Evolutionary conservation across 2,797 vertebrate genomes (phyloP), one percentile per base, ranked within the genome.

Genomic region (Petrocephalus sullivani): DNA sequence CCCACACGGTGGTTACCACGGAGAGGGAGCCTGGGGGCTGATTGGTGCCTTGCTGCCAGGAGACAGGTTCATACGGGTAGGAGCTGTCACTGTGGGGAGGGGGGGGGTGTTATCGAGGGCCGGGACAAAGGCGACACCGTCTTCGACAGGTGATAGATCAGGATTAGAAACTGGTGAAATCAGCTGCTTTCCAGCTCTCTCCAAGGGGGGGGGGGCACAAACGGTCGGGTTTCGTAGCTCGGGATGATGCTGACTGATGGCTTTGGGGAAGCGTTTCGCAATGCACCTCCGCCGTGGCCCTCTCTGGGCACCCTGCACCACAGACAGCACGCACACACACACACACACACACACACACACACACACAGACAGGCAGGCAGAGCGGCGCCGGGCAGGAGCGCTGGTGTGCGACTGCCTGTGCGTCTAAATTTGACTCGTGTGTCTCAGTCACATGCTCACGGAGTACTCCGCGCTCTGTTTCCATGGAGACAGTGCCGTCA

Each of bases 1-100:
- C 97, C 97, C 97, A 98, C 91, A 98, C 97, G 0, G 97, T 98
- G 88, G 97, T 98, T 90, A 98, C 97, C 94, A 98, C 97, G 0
- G 97, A 98, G 90, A 98, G 96, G 67, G 97, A 97, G 89, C 97
- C 97, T 19, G 97, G 94, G 0, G 97, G 97, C 95, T 98, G 97
- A 93, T 95, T 96, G 95, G 95, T 94, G 81, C 92, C 96, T 89
- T 97, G 97, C 94, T 97, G 97, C 97, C 97, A 94, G 90, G 91
- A 90, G 90, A 93, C 92, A 60, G 94, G 93, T 88, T 98, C 97
- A 0, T 98, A 98, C 84, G 96, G 94, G 91, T 97, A 98, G 89
- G 97, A 97, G 90, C 96, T 96, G 92, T 98, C 97, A 92, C 97
- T 98, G 92, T 86, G 91, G 78, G 83, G 49, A 21, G 46, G 19